Evolutionary conservation across 2,113 vertebrate genomes (phyloP), one percentile per base, ranked within the genome.

Genomic region (Triplophysa dalaica): DNA sequence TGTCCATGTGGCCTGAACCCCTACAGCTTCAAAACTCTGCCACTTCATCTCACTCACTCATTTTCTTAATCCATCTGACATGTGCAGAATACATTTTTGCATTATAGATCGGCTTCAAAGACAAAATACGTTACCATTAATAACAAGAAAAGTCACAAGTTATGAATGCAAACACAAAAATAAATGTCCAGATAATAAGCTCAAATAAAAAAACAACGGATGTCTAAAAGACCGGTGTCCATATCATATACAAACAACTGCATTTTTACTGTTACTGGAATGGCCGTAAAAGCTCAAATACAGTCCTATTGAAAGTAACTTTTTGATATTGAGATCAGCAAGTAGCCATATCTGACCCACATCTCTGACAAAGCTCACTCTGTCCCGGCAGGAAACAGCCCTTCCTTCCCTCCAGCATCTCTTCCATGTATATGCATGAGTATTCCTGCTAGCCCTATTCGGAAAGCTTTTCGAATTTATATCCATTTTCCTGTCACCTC

Each of bases 1-100:
- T 77, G 90, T 88, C 84, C 84, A 76, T 81, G 84, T 87, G 85
- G 67, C 67, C 87, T 75, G 87, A 82, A 75, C 85, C 82, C 79
- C 64, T 77, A 86, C 82, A 85, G 84, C 80, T 84, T 89, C 61
- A 75, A 82, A 85, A 89, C 82, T 81, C 70, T 80, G 74, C 78
- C 73, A 69, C 21, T 69, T 69, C 43, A 48, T 43, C 60, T 74
- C 45, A 68, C 22, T 63, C 17, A 29, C 81, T 79, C 67, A 41
- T 38, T 73, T 65, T 68, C 50, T 77, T 56, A 65, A 68, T 76
- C 65, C 45, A 43, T 29, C 54, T 60, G 29, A 68, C 33, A 70
- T 62, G 43, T 69, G n/a, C 62, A 60, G 26, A 60, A 14, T 38
- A 62, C 29, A 8, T 38, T 45, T 24, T 50, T 9, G 22, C 17